Percentiles rank a stretch among this genome's conserved stretches.
phyloP scores from a whole-genome alignment of 2,888 invertebrate genomes.

The Autographa pulchrina region DNA sequence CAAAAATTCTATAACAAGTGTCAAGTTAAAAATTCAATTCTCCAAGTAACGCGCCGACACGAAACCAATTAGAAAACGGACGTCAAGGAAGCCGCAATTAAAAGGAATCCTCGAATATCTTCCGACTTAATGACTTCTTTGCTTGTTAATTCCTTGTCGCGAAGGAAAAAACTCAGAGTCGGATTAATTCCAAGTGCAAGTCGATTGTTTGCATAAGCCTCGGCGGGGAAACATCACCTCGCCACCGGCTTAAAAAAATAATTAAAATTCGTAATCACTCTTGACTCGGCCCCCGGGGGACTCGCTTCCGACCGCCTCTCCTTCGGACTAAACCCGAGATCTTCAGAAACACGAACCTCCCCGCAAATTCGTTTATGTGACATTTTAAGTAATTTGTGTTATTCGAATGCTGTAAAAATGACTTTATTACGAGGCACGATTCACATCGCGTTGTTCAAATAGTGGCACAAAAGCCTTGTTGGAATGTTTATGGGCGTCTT shows the following conservation, averaged over 20 bases:
- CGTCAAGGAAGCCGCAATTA: constrained; percentile 87
- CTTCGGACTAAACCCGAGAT: constrained; percentile 65
- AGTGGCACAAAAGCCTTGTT: constrained; percentile 78
- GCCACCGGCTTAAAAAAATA: constrained; percentile 90
- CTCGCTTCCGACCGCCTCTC: constrained; percentile 73
- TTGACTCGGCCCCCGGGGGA: constrained; percentile 84
- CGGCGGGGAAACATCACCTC: constrained; percentile 88
- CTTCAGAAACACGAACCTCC: constrained; percentile 68
- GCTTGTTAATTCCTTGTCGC: constrained; percentile 89
- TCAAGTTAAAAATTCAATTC: constrained; percentile 68
- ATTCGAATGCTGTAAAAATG: constrained; percentile 76
- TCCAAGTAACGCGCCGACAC: constrained; percentile 80
- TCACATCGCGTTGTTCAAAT: constrained; percentile 72
- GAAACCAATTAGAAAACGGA: constrained; percentile 87
- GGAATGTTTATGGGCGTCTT: constrained; percentile 83
- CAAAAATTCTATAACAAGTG: constrained; percentile 31
- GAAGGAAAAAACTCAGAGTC: constrained; percentile 85
- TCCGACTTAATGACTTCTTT: constrained; percentile 89
- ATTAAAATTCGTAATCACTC: constrained; percentile 90
- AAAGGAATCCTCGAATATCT: constrained; percentile 88
- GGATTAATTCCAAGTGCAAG: constrained; percentile 89
- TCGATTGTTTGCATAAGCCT: constrained; percentile 89
- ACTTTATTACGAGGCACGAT: constrained; percentile 77
- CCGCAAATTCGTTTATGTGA: constrained; percentile 74
- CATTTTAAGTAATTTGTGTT: constrained; percentile 73